These are phyloP conservation scores for Apogon hyalosoma DNA, from an alignment of 2,797 vertebrate genomes.

Conservation along the genomic window DNA sequence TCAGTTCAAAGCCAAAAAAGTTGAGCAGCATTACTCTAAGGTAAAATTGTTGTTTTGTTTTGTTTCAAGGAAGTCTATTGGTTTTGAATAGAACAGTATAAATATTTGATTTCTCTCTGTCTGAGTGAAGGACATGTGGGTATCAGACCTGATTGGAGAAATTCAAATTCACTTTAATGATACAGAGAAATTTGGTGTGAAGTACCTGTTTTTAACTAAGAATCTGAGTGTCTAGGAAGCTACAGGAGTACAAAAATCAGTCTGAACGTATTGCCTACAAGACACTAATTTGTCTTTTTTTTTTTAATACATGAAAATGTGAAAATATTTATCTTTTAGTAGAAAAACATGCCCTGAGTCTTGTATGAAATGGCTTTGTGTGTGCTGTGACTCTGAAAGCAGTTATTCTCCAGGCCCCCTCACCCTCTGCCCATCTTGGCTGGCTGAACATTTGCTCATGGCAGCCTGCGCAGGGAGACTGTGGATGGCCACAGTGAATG, in stretches of 20 bases:
- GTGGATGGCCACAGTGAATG: constrained; percentile 52
- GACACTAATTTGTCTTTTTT: neutral
- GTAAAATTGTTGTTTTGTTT: no score
- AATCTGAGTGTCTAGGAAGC: no score
- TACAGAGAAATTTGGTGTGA: no score
- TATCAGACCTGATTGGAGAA: no score
- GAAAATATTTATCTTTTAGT: constrained; percentile 5
- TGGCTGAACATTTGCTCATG: constrained; percentile 41
- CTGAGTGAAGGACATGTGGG: no score
- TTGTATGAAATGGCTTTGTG: constrained; percentile 26
- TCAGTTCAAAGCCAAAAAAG: no score
- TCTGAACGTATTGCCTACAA: neutral
- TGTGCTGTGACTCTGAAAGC: constrained; percentile 52
- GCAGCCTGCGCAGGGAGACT: constrained; percentile 43
- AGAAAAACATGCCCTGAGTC: constrained; percentile 6
- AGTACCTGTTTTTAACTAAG: no score
- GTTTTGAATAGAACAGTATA: no score
- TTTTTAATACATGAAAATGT: neutral
- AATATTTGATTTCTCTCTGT: no score
- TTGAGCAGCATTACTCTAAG: no score
- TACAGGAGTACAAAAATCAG: neutral
- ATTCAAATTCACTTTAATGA: no score
- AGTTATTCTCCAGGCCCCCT: constrained; percentile 35
- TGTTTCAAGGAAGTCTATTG: no score
- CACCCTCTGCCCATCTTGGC: constrained; percentile 36